Evolutionary conservation across 2,888 invertebrate species (phyloP).

Genomic region (Seira sanloemensis): DNA sequence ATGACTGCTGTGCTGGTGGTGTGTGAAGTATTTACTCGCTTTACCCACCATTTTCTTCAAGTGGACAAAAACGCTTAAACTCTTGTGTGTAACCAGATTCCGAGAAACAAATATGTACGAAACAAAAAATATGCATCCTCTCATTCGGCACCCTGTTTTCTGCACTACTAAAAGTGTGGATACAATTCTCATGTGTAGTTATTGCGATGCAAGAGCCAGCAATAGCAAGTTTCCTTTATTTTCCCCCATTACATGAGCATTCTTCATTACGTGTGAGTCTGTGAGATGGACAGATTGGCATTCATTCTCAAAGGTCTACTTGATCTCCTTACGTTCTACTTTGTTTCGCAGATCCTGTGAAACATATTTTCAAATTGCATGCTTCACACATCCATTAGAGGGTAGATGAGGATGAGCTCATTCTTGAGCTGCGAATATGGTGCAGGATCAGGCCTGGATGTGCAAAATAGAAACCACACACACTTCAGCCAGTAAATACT

Average conservation of each 20-base stretch:
- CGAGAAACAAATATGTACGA: not conserved
- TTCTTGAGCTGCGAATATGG: no score
- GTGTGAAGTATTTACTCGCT: slow-evolving; percentile 54
- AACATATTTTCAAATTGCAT: no score
- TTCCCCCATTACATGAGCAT: not conserved
- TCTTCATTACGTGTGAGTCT: no score
- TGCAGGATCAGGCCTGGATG: no score
- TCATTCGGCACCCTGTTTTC: not conserved
- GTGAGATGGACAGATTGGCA: no score
- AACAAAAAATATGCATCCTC: not conserved
- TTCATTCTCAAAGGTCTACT: not conserved
- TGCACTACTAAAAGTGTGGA: not conserved
- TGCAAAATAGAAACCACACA: no score
- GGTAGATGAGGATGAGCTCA: no score
- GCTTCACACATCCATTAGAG: no score
- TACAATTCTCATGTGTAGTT: not conserved
- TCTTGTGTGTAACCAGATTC: not conserved
- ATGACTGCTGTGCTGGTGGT: slow-evolving; percentile 52
- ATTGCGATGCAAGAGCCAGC: not conserved
- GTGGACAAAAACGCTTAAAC: not conserved
- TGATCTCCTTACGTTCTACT: no score
- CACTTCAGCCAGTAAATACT: no score
- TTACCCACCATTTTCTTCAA: not conserved
- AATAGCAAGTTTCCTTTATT: not conserved
- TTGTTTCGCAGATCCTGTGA: no score